These are phyloP conservation scores for Stramonita haemastoma DNA, from an alignment of 2,888 invertebrate genomes.

Conservation along the genomic window DNA sequence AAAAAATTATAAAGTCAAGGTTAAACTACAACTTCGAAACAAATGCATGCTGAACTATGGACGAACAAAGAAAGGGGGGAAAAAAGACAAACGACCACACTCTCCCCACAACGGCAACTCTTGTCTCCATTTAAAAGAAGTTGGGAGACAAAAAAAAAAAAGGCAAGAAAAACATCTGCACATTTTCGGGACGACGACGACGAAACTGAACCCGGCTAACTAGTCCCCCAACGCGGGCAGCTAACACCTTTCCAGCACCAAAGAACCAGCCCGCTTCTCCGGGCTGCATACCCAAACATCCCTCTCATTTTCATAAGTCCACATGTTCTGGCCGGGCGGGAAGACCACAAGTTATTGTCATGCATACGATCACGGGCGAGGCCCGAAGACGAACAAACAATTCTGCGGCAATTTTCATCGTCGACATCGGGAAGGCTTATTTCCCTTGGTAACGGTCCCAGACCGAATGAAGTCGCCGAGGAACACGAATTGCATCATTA, in stretches of 20 bases:
- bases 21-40: background rate
- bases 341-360: slow-evolving; percentile 29
- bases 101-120: no score
- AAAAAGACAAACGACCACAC: background rate
- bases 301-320: slow-evolving; percentile 11
- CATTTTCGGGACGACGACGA: slow-evolving; percentile 11
- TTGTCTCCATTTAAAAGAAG: no score
- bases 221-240: background rate
- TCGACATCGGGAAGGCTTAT: slow-evolving; percentile 1
- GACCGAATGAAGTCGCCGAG: slow-evolving; percentile 22
- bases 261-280: background rate
- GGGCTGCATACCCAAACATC: background rate
- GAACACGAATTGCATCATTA: slow-evolving; percentile 16
- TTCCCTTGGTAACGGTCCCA: slow-evolving; percentile 17
- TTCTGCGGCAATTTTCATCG: slow-evolving; percentile 21
- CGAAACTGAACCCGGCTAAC: background rate
- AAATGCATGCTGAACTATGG: no score
- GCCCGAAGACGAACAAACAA: slow-evolving; percentile 34
- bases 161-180: background rate
- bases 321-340: background rate
- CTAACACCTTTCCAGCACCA: background rate
- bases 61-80: background rate
- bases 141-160: background rate
- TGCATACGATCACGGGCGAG: slow-evolving; percentile 26
- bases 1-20: background rate